phyloP scores from a whole-genome alignment of 2,113 vertebrate genomes.

The Pogonocichla stellata region DNA sequence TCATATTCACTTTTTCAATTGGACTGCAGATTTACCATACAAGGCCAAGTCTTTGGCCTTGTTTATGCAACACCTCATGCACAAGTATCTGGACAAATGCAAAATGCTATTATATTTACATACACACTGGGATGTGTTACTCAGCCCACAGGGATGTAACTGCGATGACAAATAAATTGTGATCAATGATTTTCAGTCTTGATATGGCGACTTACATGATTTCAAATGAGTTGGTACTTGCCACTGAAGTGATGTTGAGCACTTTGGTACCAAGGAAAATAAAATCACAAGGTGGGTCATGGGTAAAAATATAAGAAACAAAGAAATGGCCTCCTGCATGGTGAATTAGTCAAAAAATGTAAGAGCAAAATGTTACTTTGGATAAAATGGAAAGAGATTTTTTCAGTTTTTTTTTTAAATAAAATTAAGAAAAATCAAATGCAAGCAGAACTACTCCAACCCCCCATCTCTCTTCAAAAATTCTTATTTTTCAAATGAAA shows the following conservation, averaged over 20 bases:
- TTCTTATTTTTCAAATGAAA: background rate
- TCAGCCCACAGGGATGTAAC: background rate
- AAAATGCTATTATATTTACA: background rate
- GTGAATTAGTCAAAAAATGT: background rate
- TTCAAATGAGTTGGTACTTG: background rate
- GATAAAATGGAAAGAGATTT: background rate
- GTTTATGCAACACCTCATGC: background rate
- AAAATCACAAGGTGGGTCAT: background rate
- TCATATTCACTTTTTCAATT: background rate
- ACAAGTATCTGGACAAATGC: background rate
- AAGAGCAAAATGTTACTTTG: background rate
- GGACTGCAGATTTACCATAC: background rate
- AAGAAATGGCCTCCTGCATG: background rate
- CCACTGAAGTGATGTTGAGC: background rate
- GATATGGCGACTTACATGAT: background rate
- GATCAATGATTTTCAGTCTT: background rate
- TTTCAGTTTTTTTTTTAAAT: background rate
- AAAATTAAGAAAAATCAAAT: background rate
- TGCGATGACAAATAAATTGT: background rate
- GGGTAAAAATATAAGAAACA: background rate
- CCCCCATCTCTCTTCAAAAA: fast-evolving
- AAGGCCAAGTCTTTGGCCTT: background rate
- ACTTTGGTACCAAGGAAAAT: background rate
- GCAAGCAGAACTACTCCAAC: background rate
- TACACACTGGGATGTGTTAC: background rate